phyloP scores from a whole-genome alignment of 2,888 invertebrate genomes.

The Ichneumoninae sp. region DNA sequence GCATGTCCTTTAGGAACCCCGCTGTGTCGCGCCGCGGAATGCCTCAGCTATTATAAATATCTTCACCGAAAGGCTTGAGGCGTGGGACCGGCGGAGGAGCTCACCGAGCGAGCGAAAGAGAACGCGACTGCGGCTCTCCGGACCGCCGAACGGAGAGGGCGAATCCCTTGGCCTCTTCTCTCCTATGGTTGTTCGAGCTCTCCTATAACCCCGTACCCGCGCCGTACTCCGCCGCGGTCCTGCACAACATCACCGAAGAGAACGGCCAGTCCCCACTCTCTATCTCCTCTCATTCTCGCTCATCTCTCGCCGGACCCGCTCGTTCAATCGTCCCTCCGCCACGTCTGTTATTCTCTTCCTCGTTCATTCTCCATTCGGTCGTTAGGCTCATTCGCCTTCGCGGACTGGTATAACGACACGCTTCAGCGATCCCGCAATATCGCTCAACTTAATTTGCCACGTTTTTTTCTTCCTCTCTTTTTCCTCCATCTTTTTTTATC shows the following conservation, averaged over 20 bases:
- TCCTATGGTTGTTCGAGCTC: slow-evolving; percentile 6
- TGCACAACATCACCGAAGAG: slow-evolving; percentile 2
- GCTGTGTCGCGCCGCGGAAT: slow-evolving; percentile 78
- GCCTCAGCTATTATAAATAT: slow-evolving; percentile 80
- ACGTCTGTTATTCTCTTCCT: slow-evolving; percentile 55
- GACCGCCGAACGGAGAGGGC: slow-evolving; percentile 12
- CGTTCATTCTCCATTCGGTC: slow-evolving; percentile 37
- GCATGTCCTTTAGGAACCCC: slow-evolving; percentile 80
- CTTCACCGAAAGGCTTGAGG: slow-evolving; percentile 76
- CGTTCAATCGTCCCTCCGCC: slow-evolving; percentile 51
- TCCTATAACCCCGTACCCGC: slow-evolving; percentile 3
- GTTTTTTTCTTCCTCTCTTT: slow-evolving; percentile 14
- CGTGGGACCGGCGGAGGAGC: slow-evolving; percentile 73
- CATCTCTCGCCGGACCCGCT: slow-evolving; percentile 13
- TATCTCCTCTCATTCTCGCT: slow-evolving; percentile 53
- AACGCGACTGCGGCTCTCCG: slow-evolving; percentile 9
- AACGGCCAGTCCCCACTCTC: neutral
- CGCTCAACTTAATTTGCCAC: slow-evolving; percentile 52
- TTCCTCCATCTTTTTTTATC: neutral
- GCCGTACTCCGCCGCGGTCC: neutral
- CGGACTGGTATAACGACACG: slow-evolving; percentile 44
- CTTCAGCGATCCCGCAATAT: slow-evolving; percentile 53
- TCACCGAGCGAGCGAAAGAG: slow-evolving; percentile 32
- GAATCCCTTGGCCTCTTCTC: slow-evolving; percentile 4
- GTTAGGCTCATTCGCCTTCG: slow-evolving; percentile 16